These are phyloP conservation scores for Manis javanica DNA, from an alignment of 2,797 vertebrate genomes.

Conservation along the genomic window DNA sequence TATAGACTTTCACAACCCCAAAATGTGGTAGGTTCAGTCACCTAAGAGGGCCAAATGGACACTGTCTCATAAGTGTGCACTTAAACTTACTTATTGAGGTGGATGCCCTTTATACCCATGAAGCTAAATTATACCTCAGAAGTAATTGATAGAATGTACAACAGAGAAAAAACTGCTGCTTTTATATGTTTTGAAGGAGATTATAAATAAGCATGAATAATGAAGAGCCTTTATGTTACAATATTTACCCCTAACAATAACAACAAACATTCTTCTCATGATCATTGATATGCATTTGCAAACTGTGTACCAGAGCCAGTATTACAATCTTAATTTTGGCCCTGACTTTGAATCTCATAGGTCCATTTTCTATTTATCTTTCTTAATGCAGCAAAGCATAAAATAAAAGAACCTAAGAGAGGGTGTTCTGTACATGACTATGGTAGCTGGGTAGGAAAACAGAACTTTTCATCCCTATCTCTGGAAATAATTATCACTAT, in stretches of 20 bases:
- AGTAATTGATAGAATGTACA: not conserved
- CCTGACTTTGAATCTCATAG: not conserved
- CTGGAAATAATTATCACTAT: not conserved
- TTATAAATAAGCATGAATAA: not conserved
- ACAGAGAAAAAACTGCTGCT: not conserved
- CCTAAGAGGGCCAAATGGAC: not conserved
- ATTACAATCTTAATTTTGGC: not conserved
- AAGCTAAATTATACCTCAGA: not conserved
- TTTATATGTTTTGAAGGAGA: not conserved
- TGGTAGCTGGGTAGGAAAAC: rapidly evolving
- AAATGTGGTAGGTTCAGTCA: not conserved
- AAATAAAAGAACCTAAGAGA: not conserved
- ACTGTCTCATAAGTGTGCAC: not conserved
- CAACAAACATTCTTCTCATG: not conserved
- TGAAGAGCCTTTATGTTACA: not conserved
- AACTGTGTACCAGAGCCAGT: not conserved
- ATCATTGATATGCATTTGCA: not conserved
- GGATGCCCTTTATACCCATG: not conserved
- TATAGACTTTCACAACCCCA: not conserved
- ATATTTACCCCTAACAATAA: not conserved
- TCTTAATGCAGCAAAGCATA: not conserved
- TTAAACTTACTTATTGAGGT: not conserved
- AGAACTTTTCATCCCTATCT: not conserved
- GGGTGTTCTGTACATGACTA: not conserved
- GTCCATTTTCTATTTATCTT: not conserved